A percentile compares a stretch with the other conserved stretches of the same genome.
Conservation (phyloP, 2,113 vertebrate species). For the Mormyrus lacerda region DNA sequence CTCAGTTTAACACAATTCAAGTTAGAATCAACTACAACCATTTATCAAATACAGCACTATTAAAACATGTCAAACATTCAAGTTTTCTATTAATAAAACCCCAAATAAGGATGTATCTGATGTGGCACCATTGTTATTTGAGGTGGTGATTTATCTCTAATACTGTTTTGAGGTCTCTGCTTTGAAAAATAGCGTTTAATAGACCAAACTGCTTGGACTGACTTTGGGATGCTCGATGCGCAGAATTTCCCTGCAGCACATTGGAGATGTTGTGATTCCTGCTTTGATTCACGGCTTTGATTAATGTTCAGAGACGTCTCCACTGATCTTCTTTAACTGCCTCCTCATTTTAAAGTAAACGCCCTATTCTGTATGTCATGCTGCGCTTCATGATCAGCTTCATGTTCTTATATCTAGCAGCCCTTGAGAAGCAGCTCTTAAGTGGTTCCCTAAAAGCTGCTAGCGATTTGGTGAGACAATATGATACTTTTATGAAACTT, state of each 20-base stretch:
- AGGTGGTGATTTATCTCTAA: not conserved
- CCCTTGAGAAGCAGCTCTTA: not conserved
- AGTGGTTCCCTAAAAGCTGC: not conserved
- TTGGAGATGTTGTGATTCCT: not conserved
- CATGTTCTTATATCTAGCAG: not conserved
- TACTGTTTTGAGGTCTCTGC: not conserved
- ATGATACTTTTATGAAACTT: not conserved
- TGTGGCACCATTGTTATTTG: not conserved
- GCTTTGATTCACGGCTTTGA: not conserved
- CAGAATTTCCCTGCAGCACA: not conserved
- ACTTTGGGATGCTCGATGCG: not conserved
- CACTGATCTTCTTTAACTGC: not conserved
- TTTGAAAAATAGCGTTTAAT: not conserved
- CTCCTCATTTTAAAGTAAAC: not conserved
- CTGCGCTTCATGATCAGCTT: not conserved
- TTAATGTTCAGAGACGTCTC: not conserved
- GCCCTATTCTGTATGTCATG: not conserved
- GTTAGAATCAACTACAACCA: not conserved
- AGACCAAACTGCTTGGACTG: not conserved
- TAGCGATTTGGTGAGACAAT: not conserved
- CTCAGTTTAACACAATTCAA: not conserved
- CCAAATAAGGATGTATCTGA: not conserved
- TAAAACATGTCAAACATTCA: not conserved
- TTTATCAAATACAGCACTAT: not conserved
- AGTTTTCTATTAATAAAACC: not conserved